Base-by-base conservation (phyloP, 2,113 vertebrate genomes). In the Carassius auratus region DNA sequence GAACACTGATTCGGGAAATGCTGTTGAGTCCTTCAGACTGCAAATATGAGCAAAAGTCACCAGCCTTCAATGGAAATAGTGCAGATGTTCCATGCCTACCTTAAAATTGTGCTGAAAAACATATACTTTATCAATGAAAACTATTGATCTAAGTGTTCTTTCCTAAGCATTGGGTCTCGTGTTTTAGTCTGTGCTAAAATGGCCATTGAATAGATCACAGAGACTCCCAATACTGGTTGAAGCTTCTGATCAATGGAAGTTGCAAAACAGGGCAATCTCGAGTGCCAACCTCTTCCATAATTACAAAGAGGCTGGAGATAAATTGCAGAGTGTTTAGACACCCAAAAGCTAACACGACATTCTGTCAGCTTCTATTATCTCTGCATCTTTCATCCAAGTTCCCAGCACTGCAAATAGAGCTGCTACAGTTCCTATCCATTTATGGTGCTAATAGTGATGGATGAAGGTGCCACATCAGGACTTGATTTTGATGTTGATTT, bases 91-190 rank as follows among this genome's bases (percentile, higher is more conserved):
- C 15, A 36, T 1, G 15, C 14, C 64, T 68, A 68, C 64, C 17
- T 68, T 69, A 69, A 69, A 68, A 69, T 14, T 15, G 30, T 8
- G 1, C 66, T 19, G 30, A 68, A 36, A 66, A 19, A 68, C 1
- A 8, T 19, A 42, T 13, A 50, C n/a, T 76, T 26, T 59, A 52
- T 84, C 68, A 57, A 42, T 81, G 59, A 55, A 84, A 48, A 15
- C 68, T 38, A 76, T 68, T 75, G 82, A 87, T 84, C 73, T 84
- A 13, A 45, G 77, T 81, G 59, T 26, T 84, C 69, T 12, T 23
- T 84, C 45, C 26, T 50, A 19, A 7, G 13, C 64, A 52, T 61
- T 45, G 50, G 68, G 30, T 78, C 61, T 23, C 19, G 12, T 5
- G 26, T 66, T 64, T 78, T 21, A 68, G 76, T 8, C 55, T 62